phyloP scores from a whole-genome alignment of 1,140 invertebrate genomes.

The Harpegnathos saltator region DNA sequence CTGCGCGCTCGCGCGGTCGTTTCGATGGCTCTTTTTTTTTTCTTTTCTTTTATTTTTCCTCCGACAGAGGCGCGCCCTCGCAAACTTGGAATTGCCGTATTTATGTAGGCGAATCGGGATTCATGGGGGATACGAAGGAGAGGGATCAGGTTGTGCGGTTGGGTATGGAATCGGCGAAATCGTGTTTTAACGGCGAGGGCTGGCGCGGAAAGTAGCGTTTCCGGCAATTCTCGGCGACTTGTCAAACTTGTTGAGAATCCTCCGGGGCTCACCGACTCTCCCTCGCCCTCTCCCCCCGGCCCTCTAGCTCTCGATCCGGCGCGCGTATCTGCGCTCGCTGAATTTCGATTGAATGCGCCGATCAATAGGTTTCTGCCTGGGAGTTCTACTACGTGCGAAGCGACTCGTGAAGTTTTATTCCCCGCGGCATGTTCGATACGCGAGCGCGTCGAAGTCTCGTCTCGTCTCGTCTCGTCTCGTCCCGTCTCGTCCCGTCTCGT shows the following conservation, averaged over 20 bases:
- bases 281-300: conserved; percentile 12
- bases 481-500: neutral
- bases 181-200: neutral
- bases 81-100: too few relatives aligned
- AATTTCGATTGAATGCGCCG: conserved; percentile 64
- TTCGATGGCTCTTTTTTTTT: too few relatives aligned
- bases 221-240: neutral
- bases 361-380: conserved; percentile 50
- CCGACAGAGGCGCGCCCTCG: too few relatives aligned
- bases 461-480: neutral
- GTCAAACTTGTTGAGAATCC: conserved; percentile 35
- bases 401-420: conserved; percentile 54
- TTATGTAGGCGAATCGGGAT: too few relatives aligned
- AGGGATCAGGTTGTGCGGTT: too few relatives aligned
- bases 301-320: conserved; percentile 3
- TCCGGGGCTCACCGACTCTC: neutral
- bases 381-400: neutral
- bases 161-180: neutral
- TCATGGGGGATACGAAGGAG: too few relatives aligned
- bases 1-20: too few relatives aligned
- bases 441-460: too few relatives aligned
- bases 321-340: conserved; percentile 35
- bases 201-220: neutral
- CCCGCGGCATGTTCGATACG: neutral
- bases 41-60: too few relatives aligned